Percentiles rank a stretch among this genome's conserved stretches.
phyloP scores from a whole-genome alignment of 2,113 vertebrate genomes.

The Cichladusa arquata region DNA sequence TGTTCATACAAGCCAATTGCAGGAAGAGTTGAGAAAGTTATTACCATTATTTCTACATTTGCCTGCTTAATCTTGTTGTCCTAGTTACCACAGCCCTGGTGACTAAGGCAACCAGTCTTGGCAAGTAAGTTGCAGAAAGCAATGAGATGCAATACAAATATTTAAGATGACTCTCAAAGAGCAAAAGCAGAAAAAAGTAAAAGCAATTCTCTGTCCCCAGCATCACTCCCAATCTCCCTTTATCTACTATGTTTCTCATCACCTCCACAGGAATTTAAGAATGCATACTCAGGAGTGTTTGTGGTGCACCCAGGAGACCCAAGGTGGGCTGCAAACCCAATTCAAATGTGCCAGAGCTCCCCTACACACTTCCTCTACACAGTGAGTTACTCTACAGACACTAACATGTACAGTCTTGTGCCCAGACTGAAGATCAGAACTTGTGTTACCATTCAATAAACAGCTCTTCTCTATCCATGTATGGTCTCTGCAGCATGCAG shows the following conservation, averaged over 20 bases:
- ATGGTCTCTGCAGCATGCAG: background rate
- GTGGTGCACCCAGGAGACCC: background rate
- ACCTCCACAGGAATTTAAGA: background rate
- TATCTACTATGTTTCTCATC: accelerated
- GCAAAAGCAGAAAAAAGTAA: background rate
- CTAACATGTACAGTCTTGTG: background rate
- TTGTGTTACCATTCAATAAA: background rate
- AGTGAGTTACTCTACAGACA: background rate
- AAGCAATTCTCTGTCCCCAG: background rate
- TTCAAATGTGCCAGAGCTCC: background rate
- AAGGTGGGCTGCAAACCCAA: background rate
- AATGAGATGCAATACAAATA: conserved; percentile 5
- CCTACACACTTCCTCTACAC: background rate
- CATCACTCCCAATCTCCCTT: background rate
- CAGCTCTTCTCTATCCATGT: background rate
- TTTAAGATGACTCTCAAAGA: background rate
- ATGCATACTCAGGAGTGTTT: background rate
- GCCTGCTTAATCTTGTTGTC: conserved; percentile 45
- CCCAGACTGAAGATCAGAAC: background rate
- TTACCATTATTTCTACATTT: conserved; percentile 41
- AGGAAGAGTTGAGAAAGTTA: conserved; percentile 40
- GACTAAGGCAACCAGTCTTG: conserved; percentile 57
- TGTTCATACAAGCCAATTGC: conserved; percentile 1
- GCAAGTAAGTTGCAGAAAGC: background rate
- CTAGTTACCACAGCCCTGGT: conserved; percentile 44